Evolutionary conservation across 2,113 vertebrate genomes (phyloP).

Genomic region (Pandion haliaetus): DNA sequence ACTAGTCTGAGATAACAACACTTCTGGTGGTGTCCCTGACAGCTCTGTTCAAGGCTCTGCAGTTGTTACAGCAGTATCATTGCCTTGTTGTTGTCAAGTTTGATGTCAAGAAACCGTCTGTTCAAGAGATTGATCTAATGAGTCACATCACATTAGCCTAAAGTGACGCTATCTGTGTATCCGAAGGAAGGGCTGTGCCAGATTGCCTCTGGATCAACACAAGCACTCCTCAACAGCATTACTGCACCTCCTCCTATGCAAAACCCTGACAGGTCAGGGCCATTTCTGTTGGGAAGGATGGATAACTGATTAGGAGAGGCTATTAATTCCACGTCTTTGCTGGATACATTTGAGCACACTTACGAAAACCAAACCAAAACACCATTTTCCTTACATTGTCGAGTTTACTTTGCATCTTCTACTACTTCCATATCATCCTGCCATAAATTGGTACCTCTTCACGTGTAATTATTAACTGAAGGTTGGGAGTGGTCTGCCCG

Average conservation of each 20-base stretch:
- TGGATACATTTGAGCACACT: neutral
- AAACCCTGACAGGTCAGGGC: fast-evolving
- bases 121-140: neutral
- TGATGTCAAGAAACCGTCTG: neutral
- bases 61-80: neutral
- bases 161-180: fast-evolving
- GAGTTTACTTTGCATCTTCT: neutral
- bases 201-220: too few relatives aligned
- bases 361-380: neutral
- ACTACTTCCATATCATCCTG: neutral
- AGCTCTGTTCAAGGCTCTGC: neutral
- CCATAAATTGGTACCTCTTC: neutral
- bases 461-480: neutral
- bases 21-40: neutral
- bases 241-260: neutral
- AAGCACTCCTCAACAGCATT: neutral
- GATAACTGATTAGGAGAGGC: neutral
- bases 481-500: neutral
- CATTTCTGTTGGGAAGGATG: fast-evolving
- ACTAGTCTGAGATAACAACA: fast-evolving
- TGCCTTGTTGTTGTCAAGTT: too few relatives aligned
- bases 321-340: neutral
- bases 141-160: fast-evolving
- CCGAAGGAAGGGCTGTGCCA: fast-evolving
- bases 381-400: neutral